Base-by-base conservation (phyloP, 1,140 invertebrate genomes). In the Saxidomus purpurata region DNA sequence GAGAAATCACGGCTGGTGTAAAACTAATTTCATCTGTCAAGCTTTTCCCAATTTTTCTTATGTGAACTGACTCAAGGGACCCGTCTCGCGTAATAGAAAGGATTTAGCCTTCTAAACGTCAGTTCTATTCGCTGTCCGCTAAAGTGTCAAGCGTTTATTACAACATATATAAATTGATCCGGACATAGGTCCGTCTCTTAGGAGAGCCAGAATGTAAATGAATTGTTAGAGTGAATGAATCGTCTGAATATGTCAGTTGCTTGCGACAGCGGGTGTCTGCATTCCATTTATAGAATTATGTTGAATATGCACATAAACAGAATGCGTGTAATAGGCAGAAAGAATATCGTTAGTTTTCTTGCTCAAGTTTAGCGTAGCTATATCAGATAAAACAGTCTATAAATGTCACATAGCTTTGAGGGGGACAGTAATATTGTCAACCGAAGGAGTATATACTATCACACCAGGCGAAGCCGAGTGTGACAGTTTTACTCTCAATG, bases 1-100 rank as follows among this genome's bases (percentile, higher is more conserved):
- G 19, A 67, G 11, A 67, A 67, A 67, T 67, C 61, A 67, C 61
- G 11, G 28, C 61, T 67, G 17, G 61, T 67, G 61, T 67, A 31
- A 67, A 67, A 67, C 61, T 67, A 67, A 67, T 67, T 67, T 67
- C 61, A 67, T 67, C 61, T 15, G 61, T 67, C 61, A 67, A 67
- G n/a, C 17, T 3, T 25, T 31, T 28, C 28, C 31, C 61, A 25
- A 67, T 67, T 67, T 67, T 4, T 25, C 61, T 67, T 67, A 67
- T 67, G 28, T 36, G n/a, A 31, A 67, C 61, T 67, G 61, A 67
- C 61, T 67, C 61, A 8, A 6, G 61, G 61, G 61, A 67, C 61
- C 61, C 61, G 61, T 31, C 28, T 67, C 9, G 61, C 28, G 61
- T 11, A 31, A 67, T 67, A 31, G 61, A 67, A 67, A 31, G 28